A percentile compares a stretch with the other conserved stretches of the same genome.
Evolutionary conservation across 2,888 invertebrate species (phyloP).

Genomic region (Heliconius ethilla): DNA sequence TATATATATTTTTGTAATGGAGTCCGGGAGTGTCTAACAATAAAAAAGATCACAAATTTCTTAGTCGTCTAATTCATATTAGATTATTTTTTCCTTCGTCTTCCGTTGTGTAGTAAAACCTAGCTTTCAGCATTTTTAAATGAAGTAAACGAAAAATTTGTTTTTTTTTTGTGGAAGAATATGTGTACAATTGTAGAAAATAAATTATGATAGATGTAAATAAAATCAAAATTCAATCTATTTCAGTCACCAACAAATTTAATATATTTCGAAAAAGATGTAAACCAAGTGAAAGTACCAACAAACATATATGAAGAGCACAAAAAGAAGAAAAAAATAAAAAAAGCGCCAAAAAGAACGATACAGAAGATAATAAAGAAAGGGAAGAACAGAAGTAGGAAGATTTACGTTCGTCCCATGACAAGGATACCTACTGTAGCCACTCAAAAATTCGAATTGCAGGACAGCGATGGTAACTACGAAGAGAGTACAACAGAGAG

Average conservation of each 20-base stretch:
- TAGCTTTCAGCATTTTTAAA: too few species aligned
- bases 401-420: constrained; percentile 52
- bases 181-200: too few species aligned
- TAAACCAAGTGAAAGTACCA: constrained; percentile 65
- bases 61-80: too few species aligned
- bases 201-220: background rate
- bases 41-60: too few species aligned
- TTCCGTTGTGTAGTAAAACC: too few species aligned
- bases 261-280: constrained; percentile 64
- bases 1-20: background rate
- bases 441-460: constrained; percentile 45
- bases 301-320: constrained; percentile 53
- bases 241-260: constrained; percentile 48
- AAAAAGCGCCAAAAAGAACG: constrained; percentile 66
- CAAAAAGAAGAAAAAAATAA: constrained; percentile 54
- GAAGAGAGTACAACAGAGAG: constrained; percentile 56
- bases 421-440: constrained; percentile 51
- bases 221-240: background rate
- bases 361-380: constrained; percentile 75
- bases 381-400: constrained; percentile 58
- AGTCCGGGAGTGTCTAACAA: too few species aligned
- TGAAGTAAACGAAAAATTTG: too few species aligned
- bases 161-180: too few species aligned
- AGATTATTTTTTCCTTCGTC: too few species aligned
- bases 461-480: constrained; percentile 49